Evolutionary conservation across 1,140 invertebrate genomes (phyloP), one percentile per base, ranked within the genome.

Genomic region (Asbolus verrucosus): DNA sequence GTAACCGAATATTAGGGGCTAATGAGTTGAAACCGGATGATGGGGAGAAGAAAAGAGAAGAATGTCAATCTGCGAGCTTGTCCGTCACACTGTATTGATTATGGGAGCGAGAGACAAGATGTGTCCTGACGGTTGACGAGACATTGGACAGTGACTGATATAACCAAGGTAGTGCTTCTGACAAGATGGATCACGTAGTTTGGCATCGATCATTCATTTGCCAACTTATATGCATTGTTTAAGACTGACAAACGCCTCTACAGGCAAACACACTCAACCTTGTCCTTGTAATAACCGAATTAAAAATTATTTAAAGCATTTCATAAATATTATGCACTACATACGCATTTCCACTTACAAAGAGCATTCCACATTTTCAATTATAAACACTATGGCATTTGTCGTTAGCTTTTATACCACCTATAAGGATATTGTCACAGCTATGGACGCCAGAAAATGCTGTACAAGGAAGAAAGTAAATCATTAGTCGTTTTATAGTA

Each of bases 151-250:
- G 61, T 63, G 61, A 63, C 61, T 63, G 61, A 63, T 63, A 63
- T 63, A 41, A 63, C 33, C 36, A 39, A 63, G 61, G 61, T 63
- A 63, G 61, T 63, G 61, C 39, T 63, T 41, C 6, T 63, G 61
- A 63, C 61, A 63, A 63, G 61, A 63, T 63, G 61, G 61, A 63
- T 63, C 61, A 41, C 61, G 30, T 63, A 41, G n/a, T 63, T 63
- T 39, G 39, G 39, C 33, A 63, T 63, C 36, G 61, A 63, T 63
- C 61, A 63, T 63, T 63, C 61, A 63, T 63, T 63, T 36, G 61
- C 61, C 33, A 63, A 63, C 61, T 63, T 63, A 63, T 63, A 54
- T 54, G 61, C 61, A 59, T 59, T 59, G 50, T 59, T 63, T 63
- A 63, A 63, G 46, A 54, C 11, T 16, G 18, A 54, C 46, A 13